Conservation (phyloP, 2,888 invertebrate genomes). For the Scaptomyza polygonia region DNA sequence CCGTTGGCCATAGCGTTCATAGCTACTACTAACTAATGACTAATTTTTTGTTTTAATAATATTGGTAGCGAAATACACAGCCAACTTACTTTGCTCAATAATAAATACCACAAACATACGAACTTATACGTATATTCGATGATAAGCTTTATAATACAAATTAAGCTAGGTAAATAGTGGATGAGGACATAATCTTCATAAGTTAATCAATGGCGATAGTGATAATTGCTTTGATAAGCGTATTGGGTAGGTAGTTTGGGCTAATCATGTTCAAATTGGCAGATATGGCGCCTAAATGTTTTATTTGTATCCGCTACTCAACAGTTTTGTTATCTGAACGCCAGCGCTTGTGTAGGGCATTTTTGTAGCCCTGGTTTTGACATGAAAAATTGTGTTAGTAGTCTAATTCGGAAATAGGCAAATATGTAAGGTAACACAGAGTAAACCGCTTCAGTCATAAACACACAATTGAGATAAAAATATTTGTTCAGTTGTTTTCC, state of each 20-base stretch:
- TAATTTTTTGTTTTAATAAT: constrained; percentile 12
- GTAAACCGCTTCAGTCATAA: constrained; percentile 9
- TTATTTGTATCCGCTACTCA: neutral
- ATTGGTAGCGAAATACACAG: constrained; percentile 28
- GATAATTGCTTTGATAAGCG: constrained; percentile 6
- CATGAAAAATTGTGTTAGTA: constrained; percentile 5
- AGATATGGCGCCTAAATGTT: neutral
- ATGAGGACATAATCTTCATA: neutral
- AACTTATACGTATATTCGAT: neutral
- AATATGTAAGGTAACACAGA: constrained; percentile 12
- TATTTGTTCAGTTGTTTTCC: constrained; percentile 9
- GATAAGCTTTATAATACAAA: constrained; percentile 12
- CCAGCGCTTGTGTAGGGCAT: neutral
- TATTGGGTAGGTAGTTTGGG: neutral
- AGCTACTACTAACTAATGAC: too few relatives aligned
- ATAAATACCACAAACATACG: constrained; percentile 27
- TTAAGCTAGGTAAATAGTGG: neutral
- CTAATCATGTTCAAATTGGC: neutral
- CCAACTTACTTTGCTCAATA: constrained; percentile 16
- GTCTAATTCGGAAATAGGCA: neutral
- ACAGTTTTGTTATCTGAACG: constrained; percentile 38
- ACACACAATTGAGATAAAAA: constrained; percentile 23
- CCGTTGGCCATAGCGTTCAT: constrained; percentile 29
- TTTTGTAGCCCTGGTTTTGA: constrained; percentile 31
- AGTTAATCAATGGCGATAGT: neutral